Conservation (phyloP, 2,888 invertebrate genomes). For the Lapara coniferarum region DNA sequence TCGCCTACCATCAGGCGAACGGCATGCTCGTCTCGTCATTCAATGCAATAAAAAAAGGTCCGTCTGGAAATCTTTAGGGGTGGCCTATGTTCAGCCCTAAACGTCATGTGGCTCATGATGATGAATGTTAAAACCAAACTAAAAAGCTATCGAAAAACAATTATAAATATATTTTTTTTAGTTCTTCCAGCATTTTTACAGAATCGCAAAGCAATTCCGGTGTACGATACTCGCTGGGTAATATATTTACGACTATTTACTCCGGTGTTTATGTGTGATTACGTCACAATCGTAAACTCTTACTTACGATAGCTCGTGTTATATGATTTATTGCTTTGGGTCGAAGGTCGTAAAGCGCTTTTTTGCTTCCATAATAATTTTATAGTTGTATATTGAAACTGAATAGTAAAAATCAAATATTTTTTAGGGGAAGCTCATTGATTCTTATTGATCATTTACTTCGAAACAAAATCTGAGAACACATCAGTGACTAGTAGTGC, state of each 20-base stretch:
- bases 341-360: conserved; percentile 24
- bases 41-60: no score
- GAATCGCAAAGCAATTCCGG: conserved; percentile 48
- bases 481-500: no score
- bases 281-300: conserved; percentile 56
- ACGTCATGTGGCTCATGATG: no score
- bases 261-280: conserved; percentile 63
- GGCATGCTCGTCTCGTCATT: no score
- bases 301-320: conserved; percentile 36
- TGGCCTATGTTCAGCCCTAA: no score
- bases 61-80: no score
- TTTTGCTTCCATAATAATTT: conserved; percentile 27
- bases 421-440: background rate
- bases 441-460: no score
- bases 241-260: conserved; percentile 61
- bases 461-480: no score
- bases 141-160: no score
- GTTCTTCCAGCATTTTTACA: background rate
- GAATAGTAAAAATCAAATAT: background rate
- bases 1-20: no score
- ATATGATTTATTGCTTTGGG: conserved; percentile 39
- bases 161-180: no score
- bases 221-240: conserved; percentile 53
- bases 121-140: no score
- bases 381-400: conserved; percentile 13